Base-by-base conservation (phyloP, 2,888 invertebrate species). In the Scaptomyza tumidula region DNA sequence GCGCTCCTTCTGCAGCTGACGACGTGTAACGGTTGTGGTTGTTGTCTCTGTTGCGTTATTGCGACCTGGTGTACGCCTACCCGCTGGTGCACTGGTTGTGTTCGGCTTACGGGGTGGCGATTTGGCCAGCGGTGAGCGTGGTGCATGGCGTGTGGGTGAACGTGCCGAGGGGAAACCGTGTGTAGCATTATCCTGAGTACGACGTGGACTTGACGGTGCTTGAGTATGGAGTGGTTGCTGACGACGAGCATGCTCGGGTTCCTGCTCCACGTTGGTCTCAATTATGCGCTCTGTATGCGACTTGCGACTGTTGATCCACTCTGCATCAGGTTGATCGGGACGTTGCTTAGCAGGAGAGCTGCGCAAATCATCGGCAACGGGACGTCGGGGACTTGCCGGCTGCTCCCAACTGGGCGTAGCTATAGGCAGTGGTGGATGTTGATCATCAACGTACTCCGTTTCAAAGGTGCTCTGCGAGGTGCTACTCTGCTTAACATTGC, bases 1-100 rank as follows among this genome's bases (percentile, higher is more conserved):
- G 31, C 91, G 90, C 53, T 92, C 91, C 71, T 91, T 90, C 11
- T 81, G 80, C 67, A 90, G 59, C 67, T 86, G 81, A 11, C 86
- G 75, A 44, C 83, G 81, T 3, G 91, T 83, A 39, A 71, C 16
- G 3, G 59, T 50, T 7, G 75, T 82, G 7, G 66, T 75, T 4
- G 67, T 84, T 1, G 78, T 81, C n/a, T 69, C 72, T 16, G 75
- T 79, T 33, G 33, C 10, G 37, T n/a, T 27, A 33, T 4, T 29
- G 13, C 16, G 49, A 19, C 19, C 33, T 3, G 49, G 49, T n/a
- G 50, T 35, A 35, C 49, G 33, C 9, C 37, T 14, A 14, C 39
- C 39, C 9, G 39, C 39, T 39, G 39, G 7, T 14, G 37, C 1
- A 1, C n/a, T 37, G 37, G 37, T 46, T 10, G 68, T 54, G 45